Percentiles rank a stretch among this genome's conserved stretches.
phyloP scores from a whole-genome alignment of 2,888 invertebrate genomes.

The Blastobasis adustella region DNA sequence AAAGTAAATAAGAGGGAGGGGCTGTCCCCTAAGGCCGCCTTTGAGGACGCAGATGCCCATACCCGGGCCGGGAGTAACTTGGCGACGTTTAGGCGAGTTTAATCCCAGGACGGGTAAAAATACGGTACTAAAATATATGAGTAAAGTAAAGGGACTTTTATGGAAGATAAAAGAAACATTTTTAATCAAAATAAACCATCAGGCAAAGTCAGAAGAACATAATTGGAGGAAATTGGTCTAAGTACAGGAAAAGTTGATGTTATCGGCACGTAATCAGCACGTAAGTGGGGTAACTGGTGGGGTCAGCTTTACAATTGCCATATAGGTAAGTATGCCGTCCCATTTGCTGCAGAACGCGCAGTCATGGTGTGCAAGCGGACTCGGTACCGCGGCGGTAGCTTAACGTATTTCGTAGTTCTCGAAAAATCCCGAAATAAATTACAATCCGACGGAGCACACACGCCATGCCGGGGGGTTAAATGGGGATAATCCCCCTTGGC shows the following conservation, averaged over 20 bases:
- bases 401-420: not conserved
- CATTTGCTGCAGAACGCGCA: not conserved
- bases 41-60: slow-evolving; percentile 59
- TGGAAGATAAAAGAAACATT: too few relatives aligned
- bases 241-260: too few relatives aligned
- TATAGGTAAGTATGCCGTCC: too few relatives aligned
- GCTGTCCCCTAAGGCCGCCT: slow-evolving; percentile 37
- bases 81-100: slow-evolving; percentile 32
- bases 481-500: slow-evolving; percentile 30
- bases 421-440: slow-evolving; percentile 9
- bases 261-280: too few relatives aligned
- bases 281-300: too few relatives aligned
- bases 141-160: too few relatives aligned
- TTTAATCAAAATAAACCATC: too few relatives aligned
- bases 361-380: not conserved
- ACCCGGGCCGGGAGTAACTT: slow-evolving; percentile 33
- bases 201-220: too few relatives aligned
- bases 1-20: slow-evolving; percentile 57
- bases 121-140: too few relatives aligned
- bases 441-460: slow-evolving; percentile 16
- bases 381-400: not conserved
- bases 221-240: too few relatives aligned
- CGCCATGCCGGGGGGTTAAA: slow-evolving; percentile 23
- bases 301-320: too few relatives aligned
- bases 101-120: slow-evolving; percentile 20